Base-by-base conservation (phyloP, 2,888 invertebrate species). In the Trachelus stipa region DNA sequence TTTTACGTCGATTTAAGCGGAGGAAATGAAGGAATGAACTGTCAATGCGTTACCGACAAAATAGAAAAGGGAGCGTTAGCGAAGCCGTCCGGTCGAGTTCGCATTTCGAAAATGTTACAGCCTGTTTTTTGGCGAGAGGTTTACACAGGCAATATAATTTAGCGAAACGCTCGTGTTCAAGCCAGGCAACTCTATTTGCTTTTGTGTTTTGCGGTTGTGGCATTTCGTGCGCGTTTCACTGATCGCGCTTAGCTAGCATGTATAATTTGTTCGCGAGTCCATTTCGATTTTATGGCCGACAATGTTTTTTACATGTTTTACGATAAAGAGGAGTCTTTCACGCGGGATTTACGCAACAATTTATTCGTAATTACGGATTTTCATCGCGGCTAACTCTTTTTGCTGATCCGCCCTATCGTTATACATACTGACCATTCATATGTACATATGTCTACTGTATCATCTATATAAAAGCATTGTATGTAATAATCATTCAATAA, bases 11-110 rank as follows among this genome's bases (percentile, higher is more conserved):
- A 4, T 40, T 40, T 40, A 2, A 56, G 23, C 2, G 56, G 56
- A n/a, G 40, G 34, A 79, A 23, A 76, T 77, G 78, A 71, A 69
- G 73, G 78, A 78, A 83, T 81, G 78, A 77, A 68, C 73, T n/a
- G 77, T 30, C 75, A 33, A 23, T 56, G 56, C 23, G 23, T 56
- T 56, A 56, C 15, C 23, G 56, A 9, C 9, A 9, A 79, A 82
- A 82, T 78, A 79, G 82, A 82, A 56, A 78, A 40, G 15, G 31
- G 68, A 34, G 76, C 23, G 9, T 23, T 56, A 9, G 9, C 23
- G 23, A 9, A 56, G 23, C 56, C 2, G 56, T 56, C 2, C 56
- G 56, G 56, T 56, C 56, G 56, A 9, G 23, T 56, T 56, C 56
- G 56, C 56, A 56, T 56, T 56, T 56, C 9, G 23, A 23, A 56